These are phyloP conservation scores for Drosophila mayri DNA, from an alignment of 1,140 invertebrate species.

Conservation along the genomic window DNA sequence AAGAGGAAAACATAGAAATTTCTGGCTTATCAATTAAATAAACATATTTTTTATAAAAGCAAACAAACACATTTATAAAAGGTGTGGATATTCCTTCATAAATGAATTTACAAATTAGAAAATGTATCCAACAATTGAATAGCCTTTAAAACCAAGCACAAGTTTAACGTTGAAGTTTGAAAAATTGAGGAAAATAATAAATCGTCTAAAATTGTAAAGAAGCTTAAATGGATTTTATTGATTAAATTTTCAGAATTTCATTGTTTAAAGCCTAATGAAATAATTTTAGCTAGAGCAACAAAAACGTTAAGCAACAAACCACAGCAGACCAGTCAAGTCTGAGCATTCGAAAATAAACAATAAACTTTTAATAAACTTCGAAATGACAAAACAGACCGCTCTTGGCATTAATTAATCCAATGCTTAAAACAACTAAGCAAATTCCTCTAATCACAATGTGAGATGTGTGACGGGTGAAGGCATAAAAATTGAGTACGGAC, in stretches of 20 bases:
- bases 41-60: background rate
- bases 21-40: too few species aligned
- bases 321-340: background rate
- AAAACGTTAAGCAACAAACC: background rate
- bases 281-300: too few species aligned
- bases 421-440: background rate
- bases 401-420: slow-evolving; percentile 13
- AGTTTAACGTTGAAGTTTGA: background rate
- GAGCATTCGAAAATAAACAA: background rate
- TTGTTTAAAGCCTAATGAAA: too few species aligned
- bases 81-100: background rate
- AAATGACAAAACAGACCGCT: background rate
- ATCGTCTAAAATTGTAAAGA: background rate
- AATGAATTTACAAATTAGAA: background rate
- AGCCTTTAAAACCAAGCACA: background rate
- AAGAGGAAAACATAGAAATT: too few species aligned
- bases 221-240: background rate
- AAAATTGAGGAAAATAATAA: background rate
- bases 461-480: background rate
- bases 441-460: slow-evolving; percentile 25
- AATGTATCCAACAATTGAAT: background rate
- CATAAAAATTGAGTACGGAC: slow-evolving; percentile 13
- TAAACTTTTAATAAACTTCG: background rate
- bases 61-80: background rate
- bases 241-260: background rate